Base-by-base conservation (phyloP, 2,888 invertebrate species). In the Uropetala carovei region DNA sequence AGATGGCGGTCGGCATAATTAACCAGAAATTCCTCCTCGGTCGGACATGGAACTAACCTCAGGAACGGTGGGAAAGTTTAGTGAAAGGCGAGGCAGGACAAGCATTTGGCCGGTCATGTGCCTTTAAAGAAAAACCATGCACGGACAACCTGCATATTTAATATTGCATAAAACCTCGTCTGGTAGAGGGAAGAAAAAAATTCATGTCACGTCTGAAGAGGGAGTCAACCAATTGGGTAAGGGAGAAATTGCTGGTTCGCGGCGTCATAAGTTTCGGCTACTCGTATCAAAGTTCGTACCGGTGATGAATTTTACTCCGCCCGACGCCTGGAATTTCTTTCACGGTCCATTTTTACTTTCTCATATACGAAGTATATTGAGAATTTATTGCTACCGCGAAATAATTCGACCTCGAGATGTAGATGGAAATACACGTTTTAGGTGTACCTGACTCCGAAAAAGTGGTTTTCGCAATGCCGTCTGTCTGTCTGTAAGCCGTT, bases 91-190 rank as follows among this genome's bases (percentile, higher is more conserved):
- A 14, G 14, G 64, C 16, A 60, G 14, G 60, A 7, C 13, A 60
- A 60, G 43, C 43, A 60, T 5, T 60, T 57, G n/a, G 27, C 0
- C 59, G 13, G 8, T 18, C 14, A 13, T 59, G n/a, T n/a, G 57
- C 58, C 59, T 59, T 56, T 57, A 58, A 27, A n/a, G n/a, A n/a
- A 59, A 27, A 86, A 27, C 89, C 10, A 10, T 30, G 60, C 27
- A 58, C 89, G 58, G 4, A 30, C 27, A 0, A 57, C 83, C 14
- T 60, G 89, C 89, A 89, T 89, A 89, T 89, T 89, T 89, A 64
- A 89, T 59, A 30, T 64, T 64, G 60, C 14, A 89, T 89, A 64
- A 43, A 89, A 16, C 86, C 27, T 0, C 82, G 1, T 18, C 82
- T 13, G 59, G n/a, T 0, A 7, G 22, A 59, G 58, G 85, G n/a